Evolutionary conservation across 1,140 invertebrate genomes (phyloP), one percentile per base, ranked within the genome.

Genomic region (Potamilus streckersoni): DNA sequence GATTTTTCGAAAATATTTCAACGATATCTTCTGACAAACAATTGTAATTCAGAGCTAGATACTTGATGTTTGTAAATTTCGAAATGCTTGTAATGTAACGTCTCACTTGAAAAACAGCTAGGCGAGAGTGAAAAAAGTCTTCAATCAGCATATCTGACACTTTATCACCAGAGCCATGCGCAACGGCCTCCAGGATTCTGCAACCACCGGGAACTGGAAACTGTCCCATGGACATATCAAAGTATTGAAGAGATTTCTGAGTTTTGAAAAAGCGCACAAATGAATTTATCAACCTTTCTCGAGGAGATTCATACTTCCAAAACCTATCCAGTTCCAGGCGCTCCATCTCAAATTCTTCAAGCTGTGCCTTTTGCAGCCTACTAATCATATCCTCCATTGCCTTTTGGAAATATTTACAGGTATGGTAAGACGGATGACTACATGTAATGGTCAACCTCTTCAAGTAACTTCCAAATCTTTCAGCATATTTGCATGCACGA

Each of bases 141-240:
- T 80, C 79, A 17, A 80, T 74, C 13, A 66, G 20, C 16, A 80
- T 64, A 60, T 74, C 73, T 20, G 72, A 62, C 38, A 80, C 19
- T 20, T 57, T 65, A 19, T 63, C 27, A 62, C 76, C 76, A 38
- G 76, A 79, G 12, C 69, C 60, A 38, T 56, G 27, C 6, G 61
- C 76, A 56, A 81, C 56, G 16, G 76, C 77, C 23, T 81, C 80
- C 59, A 81, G 49, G 2, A 81, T 58, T 14, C 72, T 63, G 60
- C 80, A 81, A 19, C 80, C 80, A 23, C 71, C 71, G 16, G 64
- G 73, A n/a, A 73, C 66, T 1, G 77, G 73, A 60, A 74, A 73
- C 68, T 81, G 80, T 15, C 73, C 80, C 14, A 57, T 59, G 12
- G 75, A 73, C 76, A 79, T 76, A 38, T 81, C 80, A 67, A 80